Percentiles rank a stretch among this genome's conserved stretches.
phyloP scores from a whole-genome alignment of 2,888 invertebrate genomes.

The Oligia strigilis region DNA sequence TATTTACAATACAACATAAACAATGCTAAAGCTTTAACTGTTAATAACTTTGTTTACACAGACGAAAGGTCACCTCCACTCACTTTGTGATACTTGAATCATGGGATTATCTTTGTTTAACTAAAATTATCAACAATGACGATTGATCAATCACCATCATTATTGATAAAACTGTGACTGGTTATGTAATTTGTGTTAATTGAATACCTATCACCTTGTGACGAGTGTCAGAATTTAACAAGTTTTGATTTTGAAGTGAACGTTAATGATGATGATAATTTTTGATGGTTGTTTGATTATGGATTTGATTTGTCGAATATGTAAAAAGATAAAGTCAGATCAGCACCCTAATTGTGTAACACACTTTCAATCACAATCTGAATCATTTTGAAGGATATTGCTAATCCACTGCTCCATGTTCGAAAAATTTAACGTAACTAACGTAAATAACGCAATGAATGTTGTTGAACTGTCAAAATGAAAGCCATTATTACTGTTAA shows the following conservation, averaged over 20 bases:
- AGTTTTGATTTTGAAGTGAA: constrained; percentile 21
- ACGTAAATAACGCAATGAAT: neutral
- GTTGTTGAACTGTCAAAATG: neutral
- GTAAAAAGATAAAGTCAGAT: constrained; percentile 1
- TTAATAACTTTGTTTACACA: constrained; percentile 68
- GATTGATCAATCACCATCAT: constrained; percentile 61
- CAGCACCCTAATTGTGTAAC: neutral
- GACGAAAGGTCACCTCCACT: constrained; percentile 70
- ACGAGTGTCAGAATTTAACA: constrained; percentile 14
- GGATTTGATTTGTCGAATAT: neutral
- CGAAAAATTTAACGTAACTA: neutral
- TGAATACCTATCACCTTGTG: constrained; percentile 27
- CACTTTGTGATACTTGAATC: constrained; percentile 48
- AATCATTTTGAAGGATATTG: neutral
- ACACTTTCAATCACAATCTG: neutral
- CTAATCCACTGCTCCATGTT: neutral
- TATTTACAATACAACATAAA: constrained; percentile 73
- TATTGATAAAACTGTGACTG: constrained; percentile 47
- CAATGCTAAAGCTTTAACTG: constrained; percentile 65
- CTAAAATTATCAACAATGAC: constrained; percentile 54
- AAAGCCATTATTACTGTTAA: neutral
- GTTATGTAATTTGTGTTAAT: constrained; percentile 43
- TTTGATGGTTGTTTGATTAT: neutral
- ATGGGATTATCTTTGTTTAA: constrained; percentile 68
- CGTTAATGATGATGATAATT: constrained; percentile 16